A percentile compares a stretch with the other conserved stretches of the same genome.
phyloP scores from a whole-genome alignment of 1,140 invertebrate species.

The Zaprionus ghesquierei region DNA sequence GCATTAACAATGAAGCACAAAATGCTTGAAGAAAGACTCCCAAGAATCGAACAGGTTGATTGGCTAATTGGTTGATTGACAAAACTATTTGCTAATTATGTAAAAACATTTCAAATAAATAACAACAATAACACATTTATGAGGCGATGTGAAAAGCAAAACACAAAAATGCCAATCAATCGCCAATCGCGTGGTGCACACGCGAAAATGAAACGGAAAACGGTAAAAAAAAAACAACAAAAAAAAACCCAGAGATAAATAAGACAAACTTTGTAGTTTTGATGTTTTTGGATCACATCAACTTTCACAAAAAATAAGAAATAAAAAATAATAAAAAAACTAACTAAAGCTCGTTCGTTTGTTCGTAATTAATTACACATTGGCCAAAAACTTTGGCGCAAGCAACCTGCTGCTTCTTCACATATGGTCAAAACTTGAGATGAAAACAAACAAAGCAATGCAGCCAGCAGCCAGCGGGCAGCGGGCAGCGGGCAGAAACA shows the following conservation, averaged over 20 bases:
- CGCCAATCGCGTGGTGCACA: no score
- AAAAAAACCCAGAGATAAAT: conserved; percentile 43
- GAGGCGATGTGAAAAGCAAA: conserved; percentile 48
- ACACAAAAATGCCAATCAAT: conserved; percentile 53
- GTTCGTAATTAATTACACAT: conserved; percentile 61
- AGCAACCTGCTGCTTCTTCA: conserved; percentile 32
- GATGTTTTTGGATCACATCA: conserved; percentile 59
- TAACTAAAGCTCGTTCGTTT: no score
- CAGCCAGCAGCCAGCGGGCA: no score
- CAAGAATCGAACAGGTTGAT: conserved; percentile 49
- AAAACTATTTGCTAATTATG: conserved; percentile 48
- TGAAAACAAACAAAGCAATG: neutral
- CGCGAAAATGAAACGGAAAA: conserved; percentile 72
- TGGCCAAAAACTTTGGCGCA: conserved; percentile 50
- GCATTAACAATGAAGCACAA: conserved; percentile 45
- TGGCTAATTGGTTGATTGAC: conserved; percentile 53
- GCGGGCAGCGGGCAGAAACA: no score
- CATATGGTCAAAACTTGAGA: conserved; percentile 46
- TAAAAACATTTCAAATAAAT: conserved; percentile 59
- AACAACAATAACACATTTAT: conserved; percentile 10
- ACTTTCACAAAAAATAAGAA: conserved; percentile 77
- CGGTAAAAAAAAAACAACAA: conserved; percentile 37
- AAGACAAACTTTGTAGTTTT: conserved; percentile 54
- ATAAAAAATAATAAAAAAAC: conserved; percentile 28
- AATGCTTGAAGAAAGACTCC: conserved; percentile 14